phyloP scores from a whole-genome alignment of 2,797 vertebrate species.

The Sebastiscus tertius region DNA sequence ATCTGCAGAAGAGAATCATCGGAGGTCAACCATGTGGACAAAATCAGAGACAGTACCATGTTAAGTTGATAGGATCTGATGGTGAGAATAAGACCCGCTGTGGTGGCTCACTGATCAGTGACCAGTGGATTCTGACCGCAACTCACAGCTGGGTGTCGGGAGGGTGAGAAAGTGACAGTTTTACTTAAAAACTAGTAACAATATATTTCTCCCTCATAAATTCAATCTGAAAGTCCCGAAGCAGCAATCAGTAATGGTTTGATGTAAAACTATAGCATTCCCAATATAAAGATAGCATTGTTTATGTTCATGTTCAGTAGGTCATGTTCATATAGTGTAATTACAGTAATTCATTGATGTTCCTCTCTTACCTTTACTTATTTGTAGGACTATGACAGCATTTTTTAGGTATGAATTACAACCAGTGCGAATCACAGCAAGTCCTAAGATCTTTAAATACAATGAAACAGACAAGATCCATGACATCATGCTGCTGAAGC shows the following conservation, averaged over 20 bases:
- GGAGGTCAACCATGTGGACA: fast-evolving
- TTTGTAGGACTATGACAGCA: background rate
- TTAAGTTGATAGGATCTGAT: fast-evolving
- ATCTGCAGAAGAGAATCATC: constrained; percentile 9
- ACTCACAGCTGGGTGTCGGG: background rate
- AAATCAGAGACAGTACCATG: background rate
- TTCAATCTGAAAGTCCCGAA: too few species aligned
- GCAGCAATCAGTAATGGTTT: too few species aligned
- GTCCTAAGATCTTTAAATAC: background rate
- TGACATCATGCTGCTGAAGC: constrained; percentile 36
- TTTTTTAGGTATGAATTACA: fast-evolving
- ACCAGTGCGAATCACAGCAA: background rate
- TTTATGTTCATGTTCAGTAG: too few species aligned
- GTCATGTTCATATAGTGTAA: too few species aligned
- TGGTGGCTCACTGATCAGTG: constrained; percentile 28
- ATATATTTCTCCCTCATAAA: too few species aligned
- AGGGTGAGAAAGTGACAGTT: background rate
- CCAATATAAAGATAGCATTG: too few species aligned
- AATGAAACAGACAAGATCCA: fast-evolving
- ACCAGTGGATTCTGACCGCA: constrained; percentile 30
- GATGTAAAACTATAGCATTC: too few species aligned
- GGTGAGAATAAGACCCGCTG: background rate
- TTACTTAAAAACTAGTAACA: too few species aligned
- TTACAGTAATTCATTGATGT: too few species aligned
- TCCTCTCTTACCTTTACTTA: background rate